Base-by-base conservation (phyloP, 2,888 invertebrate species). In the Drosophila dives region DNA sequence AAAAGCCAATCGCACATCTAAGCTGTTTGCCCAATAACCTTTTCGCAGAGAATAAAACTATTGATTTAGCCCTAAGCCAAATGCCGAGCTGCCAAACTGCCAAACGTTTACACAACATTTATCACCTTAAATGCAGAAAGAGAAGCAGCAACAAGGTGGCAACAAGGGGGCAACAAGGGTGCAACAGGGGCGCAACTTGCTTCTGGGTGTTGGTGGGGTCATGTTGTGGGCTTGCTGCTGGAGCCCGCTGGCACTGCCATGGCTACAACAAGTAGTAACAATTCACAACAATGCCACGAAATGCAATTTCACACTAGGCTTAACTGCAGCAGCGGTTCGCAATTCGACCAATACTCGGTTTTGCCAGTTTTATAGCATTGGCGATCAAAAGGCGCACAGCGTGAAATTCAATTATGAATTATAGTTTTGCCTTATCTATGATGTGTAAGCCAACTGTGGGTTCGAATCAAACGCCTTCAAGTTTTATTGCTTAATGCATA, bases 351-450 rank as follows among this genome's bases (percentile, higher is more conserved):
- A 53, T 50, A 62, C 38, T 54, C 36, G 49, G 45, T n/a, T 45
- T 45, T 34, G 1, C 34, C 36, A 45, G 34, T 45, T 72, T 63
- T 51, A 67, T 67, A 48, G 48, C 50, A 65, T 50, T 62, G 64
- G 40, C 48, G 26, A 45, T 80, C 76, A 71, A 80, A 71, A 48
- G 62, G 62, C 63, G 68, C 55, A 64, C 40, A 60, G 80, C 75
- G 76, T 77, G 67, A 75, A 85, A 80, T 86, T 83, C 89, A 86
- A 85, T 85, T 86, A 86, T 85, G 84, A 89, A 89, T 89, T 89
- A 85, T 83, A 49, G 69, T 64, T 48, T 36, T 56, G 61, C 45
- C 53, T 55, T 61, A 48, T 59, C 58, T 11, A 26, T 40, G 36
- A n/a, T 58, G 32, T 59, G 26, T 10, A 23, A 8, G 34, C 34